Percentiles rank a stretch among this genome's conserved stretches.
phyloP scores from a whole-genome alignment of 2,797 vertebrate species.

The Semaprochilodus insignis region DNA sequence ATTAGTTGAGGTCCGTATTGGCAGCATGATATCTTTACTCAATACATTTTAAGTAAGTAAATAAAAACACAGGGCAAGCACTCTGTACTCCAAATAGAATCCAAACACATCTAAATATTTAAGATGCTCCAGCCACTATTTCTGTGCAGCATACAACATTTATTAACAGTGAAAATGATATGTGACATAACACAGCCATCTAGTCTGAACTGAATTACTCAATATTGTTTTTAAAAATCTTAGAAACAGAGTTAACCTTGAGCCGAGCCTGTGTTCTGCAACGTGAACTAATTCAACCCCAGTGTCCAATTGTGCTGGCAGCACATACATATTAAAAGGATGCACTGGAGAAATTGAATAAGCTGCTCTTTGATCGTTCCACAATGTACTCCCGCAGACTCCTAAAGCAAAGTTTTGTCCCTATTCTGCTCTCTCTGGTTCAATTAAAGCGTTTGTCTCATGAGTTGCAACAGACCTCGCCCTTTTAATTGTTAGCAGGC shows the following conservation, averaged over 20 bases:
- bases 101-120: conserved; percentile 9
- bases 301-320: conserved; percentile 59
- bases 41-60: background rate
- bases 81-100: background rate
- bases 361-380: conserved; percentile 65
- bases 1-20: background rate
- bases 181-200: conserved; percentile 33
- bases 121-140: background rate
- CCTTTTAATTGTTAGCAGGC: conserved; percentile 43
- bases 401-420: conserved; percentile 47
- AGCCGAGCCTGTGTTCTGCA: conserved; percentile 5
- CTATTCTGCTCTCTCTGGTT: conserved; percentile 40
- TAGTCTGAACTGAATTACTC: background rate
- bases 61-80: background rate
- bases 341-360: conserved; percentile 59
- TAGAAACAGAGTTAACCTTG: conserved; percentile 40
- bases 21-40: background rate
- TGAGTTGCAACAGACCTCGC: conserved; percentile 24
- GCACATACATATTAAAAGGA: conserved; percentile 61
- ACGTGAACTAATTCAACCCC: conserved; percentile 58
- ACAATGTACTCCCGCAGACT: conserved; percentile 54
- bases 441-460: conserved; percentile 41
- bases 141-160: background rate
- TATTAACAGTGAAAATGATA: background rate
- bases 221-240: conserved; percentile 24